Evolutionary conservation across 1,140 invertebrate species (phyloP).

Genomic region (Drosophila repleta): DNA sequence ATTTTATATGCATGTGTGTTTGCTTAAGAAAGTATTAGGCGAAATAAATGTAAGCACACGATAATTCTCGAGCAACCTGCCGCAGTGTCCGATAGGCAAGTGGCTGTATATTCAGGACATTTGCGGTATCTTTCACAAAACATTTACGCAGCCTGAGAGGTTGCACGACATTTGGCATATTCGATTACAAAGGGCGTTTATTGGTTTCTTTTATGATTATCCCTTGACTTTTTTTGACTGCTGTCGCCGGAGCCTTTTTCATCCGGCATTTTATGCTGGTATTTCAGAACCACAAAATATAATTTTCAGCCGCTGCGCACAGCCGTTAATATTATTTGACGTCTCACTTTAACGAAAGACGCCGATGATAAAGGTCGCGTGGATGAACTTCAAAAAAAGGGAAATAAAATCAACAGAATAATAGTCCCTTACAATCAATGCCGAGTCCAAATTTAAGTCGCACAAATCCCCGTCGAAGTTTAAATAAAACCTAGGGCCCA

Average conservation of each 20-base stretch:
- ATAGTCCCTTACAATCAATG: conserved; percentile 32
- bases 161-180: conserved; percentile 29
- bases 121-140: not conserved
- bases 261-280: not conserved
- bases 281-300: conserved; percentile 9
- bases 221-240: conserved; percentile 50
- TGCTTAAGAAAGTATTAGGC: not conserved
- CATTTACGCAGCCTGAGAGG: not conserved
- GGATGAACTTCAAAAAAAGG: not conserved
- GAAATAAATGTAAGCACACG: not conserved
- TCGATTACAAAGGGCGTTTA: conserved; percentile 53
- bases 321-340: conserved; percentile 65
- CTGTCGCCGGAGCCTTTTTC: not conserved
- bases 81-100: not conserved
- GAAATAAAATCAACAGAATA: conserved; percentile 27
- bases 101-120: too few species aligned
- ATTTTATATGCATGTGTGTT: conserved; percentile 12
- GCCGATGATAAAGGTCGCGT: conserved; percentile 47
- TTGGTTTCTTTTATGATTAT: conserved; percentile 41
- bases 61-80: not conserved
- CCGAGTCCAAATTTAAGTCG: not conserved
- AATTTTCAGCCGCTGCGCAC: conserved; percentile 46
- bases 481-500: too few species aligned
- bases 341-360: conserved; percentile 49
- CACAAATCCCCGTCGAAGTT: too few species aligned